Evolutionary conservation across 2,113 vertebrate genomes (phyloP), one percentile per base, ranked within the genome.

Genomic region (Microcebus ravelobensis): DNA sequence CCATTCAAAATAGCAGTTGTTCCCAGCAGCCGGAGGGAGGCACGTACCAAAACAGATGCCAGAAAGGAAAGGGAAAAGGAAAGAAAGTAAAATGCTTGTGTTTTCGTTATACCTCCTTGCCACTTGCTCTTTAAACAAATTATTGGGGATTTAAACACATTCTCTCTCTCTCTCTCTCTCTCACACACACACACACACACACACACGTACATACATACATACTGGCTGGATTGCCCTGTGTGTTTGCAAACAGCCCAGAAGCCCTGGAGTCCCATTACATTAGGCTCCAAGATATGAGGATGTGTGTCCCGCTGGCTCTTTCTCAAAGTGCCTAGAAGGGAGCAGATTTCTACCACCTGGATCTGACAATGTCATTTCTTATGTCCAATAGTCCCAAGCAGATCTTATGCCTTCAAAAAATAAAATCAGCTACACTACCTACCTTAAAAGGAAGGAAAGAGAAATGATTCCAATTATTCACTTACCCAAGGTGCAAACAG

Each of bases 171-270:
- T 39, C 4, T 79, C n/a, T 31, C 10, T 45, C 14, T 15, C n/a
- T 65, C 14, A 36, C 83, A 17, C 67, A 52, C 85, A 59, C 59
- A 85, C 36, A 81, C 71, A 55, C 71, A 21, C 65, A 25, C 42
- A 20, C 39, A 50, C 74, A 10, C 63, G 14, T 59, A 29, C 50
- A 13, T 55, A 67, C 77, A 25, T 57, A 3, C 18, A 52, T 63
- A 73, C 57, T 25, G 77, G 31, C 73, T 77, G 92, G 14, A 18
- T 21, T 73, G 23, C 65, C 83, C 92, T 65, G 63, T 77, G 84
- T 97, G 92, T 86, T 76, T 95, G 94, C 91, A 97, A 95, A 42
- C 73, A 42, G 25, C 83, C 79, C 89, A 90, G 90, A 68, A 76
- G 67, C 67, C 73, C 67, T 52, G 81, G 31, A 65, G 27, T 57